These are phyloP conservation scores for Uromys caudimaculatus DNA, from an alignment of 2,797 vertebrate genomes.

Conservation along the genomic window DNA sequence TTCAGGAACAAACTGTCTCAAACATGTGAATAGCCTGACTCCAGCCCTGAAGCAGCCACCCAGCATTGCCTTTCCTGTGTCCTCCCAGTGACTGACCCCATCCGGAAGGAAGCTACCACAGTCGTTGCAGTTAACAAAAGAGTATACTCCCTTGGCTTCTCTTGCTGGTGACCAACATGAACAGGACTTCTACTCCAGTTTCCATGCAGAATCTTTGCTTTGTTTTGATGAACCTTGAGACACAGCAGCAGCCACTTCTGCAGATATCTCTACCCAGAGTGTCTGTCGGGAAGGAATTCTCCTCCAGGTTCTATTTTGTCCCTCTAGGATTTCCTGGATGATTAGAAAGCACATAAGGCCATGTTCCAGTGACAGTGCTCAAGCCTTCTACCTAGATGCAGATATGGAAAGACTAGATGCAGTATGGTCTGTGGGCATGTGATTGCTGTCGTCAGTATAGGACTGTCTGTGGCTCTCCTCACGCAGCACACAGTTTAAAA, in stretches of 20 bases:
- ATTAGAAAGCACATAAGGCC: not conserved
- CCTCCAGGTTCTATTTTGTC: not conserved
- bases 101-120: not conserved
- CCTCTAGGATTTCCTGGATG: not conserved
- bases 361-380: not conserved
- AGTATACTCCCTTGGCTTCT: not conserved
- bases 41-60: not conserved
- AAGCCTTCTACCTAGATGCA: not conserved
- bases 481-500: not conserved
- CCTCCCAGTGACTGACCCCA: not conserved
- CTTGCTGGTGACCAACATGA: slow-evolving; percentile 6
- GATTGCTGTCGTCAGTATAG: not conserved
- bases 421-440: not conserved
- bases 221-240: not conserved
- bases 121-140: not conserved
- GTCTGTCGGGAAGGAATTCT: not conserved
- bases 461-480: not conserved
- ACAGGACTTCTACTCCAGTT: not conserved
- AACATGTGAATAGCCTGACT: not conserved
- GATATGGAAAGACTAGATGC: not conserved
- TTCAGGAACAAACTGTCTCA: slow-evolving; percentile 60
- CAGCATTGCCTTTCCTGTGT: not conserved
- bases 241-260: not conserved
- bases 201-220: not conserved
- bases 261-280: not conserved